Conservation (phyloP, 2,888 invertebrate species). For the Disparrhopalites patrizii region DNA sequence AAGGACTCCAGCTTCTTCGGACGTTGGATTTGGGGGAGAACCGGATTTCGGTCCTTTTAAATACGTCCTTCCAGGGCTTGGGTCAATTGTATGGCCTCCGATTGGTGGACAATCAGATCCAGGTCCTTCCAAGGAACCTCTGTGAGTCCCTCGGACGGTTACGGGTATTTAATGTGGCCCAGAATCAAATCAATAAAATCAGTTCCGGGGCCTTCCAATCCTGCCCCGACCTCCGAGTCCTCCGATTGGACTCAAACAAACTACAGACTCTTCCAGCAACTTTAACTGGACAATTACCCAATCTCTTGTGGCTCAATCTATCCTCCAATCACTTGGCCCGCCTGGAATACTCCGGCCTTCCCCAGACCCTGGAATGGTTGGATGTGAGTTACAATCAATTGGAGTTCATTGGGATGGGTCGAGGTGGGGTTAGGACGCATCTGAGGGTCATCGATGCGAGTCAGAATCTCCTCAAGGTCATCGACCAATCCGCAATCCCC, state of each 20-base stretch:
- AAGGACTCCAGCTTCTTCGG: conserved; percentile 65
- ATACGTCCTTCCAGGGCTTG: conserved; percentile 69
- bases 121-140: conserved; percentile 69
- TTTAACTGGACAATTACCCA: conserved; percentile 53
- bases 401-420: conserved; percentile 47
- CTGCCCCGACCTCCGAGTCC: conserved; percentile 68
- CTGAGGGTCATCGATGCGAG: conserved; percentile 49
- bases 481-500: conserved; percentile 51
- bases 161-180: conserved; percentile 73
- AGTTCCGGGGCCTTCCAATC: conserved; percentile 73
- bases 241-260: conserved; percentile 72
- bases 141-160: conserved; percentile 67
- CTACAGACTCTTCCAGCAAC: conserved; percentile 59
- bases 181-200: conserved; percentile 71
- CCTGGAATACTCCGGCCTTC: conserved; percentile 77
- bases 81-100: conserved; percentile 70
- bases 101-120: conserved; percentile 73
- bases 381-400: conserved; percentile 78
- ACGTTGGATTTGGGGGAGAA: conserved; percentile 79
- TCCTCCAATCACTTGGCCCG: conserved; percentile 71
- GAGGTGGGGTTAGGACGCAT: conserved; percentile 35
- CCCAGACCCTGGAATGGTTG: conserved; percentile 70
- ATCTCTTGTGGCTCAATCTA: conserved; percentile 74
- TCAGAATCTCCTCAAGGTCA: conserved; percentile 49
- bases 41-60: conserved; percentile 66